These are phyloP conservation scores for Suillia variegata DNA, from an alignment of 2,888 invertebrate species.

Conservation along the genomic window DNA sequence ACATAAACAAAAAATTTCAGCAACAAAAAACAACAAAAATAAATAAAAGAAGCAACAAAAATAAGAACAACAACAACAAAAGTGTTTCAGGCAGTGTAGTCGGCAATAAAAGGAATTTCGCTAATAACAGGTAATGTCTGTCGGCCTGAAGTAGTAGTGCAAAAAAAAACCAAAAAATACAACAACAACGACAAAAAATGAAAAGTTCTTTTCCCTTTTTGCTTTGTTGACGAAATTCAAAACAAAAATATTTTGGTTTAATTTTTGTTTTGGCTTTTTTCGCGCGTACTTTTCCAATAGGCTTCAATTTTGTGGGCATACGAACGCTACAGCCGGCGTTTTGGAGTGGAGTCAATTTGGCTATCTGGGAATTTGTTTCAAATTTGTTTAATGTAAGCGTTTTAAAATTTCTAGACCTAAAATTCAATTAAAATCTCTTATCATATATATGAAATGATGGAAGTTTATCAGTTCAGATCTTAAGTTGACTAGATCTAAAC, in stretches of 20 bases:
- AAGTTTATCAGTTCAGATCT: too few relatives aligned
- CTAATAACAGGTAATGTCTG: not conserved
- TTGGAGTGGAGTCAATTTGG: too few relatives aligned
- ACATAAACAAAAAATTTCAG: constrained; percentile 10
- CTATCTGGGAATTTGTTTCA: too few relatives aligned
- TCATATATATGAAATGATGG: too few relatives aligned
- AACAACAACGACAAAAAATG: constrained; percentile 1
- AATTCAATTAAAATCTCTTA: too few relatives aligned
- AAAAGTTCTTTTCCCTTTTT: constrained; percentile 17
- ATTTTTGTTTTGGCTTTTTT: constrained; percentile 14
- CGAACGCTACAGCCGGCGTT: too few relatives aligned
- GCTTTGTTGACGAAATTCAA: constrained; percentile 17
- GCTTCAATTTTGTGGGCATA: too few relatives aligned
- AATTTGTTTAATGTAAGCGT: too few relatives aligned
- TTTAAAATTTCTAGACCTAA: too few relatives aligned
- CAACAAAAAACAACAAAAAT: constrained; percentile 11
- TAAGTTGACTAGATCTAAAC: too few relatives aligned
- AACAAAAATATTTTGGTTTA: constrained; percentile 17
- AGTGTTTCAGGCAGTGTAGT: not conserved
- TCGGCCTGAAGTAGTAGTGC: not conserved
- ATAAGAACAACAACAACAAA: constrained; percentile 7
- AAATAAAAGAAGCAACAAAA: not conserved
- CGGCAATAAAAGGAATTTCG: too few relatives aligned
- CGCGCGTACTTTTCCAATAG: not conserved
- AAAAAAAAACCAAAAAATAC: not conserved